Evolutionary conservation across 2,113 vertebrate genomes (phyloP).

Genomic region (Eulemur rufifrons): DNA sequence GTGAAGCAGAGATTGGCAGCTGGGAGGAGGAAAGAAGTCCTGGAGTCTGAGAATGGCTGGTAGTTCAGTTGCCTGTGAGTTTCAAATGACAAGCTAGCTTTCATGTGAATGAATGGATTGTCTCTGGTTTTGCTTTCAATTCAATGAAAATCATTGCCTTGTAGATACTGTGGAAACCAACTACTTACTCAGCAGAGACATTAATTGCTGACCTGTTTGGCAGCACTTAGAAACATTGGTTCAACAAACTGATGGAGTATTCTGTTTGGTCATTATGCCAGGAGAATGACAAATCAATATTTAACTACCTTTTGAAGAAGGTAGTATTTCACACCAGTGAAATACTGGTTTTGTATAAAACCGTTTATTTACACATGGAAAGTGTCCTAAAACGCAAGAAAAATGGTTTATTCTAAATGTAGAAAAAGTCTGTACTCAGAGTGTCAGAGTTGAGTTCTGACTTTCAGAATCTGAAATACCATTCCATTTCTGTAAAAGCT

Average conservation of each 20-base stretch:
- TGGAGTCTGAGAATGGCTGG: slow-evolving; percentile 42
- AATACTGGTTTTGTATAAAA: slow-evolving; percentile 41
- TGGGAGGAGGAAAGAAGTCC: slow-evolving; percentile 32
- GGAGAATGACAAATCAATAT: slow-evolving; percentile 70
- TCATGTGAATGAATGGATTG: slow-evolving; percentile 53
- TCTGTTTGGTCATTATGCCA: slow-evolving; percentile 63
- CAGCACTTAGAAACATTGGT: slow-evolving; percentile 53
- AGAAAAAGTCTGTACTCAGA: slow-evolving; percentile 13
- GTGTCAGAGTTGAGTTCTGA: background rate
- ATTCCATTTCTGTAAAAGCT: slow-evolving; percentile 34
- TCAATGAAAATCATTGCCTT: slow-evolving; percentile 55
- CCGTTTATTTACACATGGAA: background rate
- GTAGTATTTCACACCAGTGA: background rate
- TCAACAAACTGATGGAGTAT: slow-evolving; percentile 63
- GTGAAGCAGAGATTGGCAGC: slow-evolving; percentile 29
- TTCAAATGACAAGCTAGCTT: slow-evolving; percentile 70
- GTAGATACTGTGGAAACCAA: slow-evolving; percentile 64
- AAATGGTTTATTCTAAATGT: slow-evolving; percentile 29
- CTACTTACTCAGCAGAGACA: slow-evolving; percentile 71
- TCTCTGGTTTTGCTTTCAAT: slow-evolving; percentile 61
- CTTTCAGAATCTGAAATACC: slow-evolving; percentile 10
- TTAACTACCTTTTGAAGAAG: slow-evolving; percentile 67
- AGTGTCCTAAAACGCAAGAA: background rate
- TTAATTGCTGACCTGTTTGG: slow-evolving; percentile 70
- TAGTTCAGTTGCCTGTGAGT: background rate